Evolutionary conservation across 1,140 invertebrate species (phyloP), one percentile per base, ranked within the genome.

Genomic region (Trialeurodes vaporariorum): DNA sequence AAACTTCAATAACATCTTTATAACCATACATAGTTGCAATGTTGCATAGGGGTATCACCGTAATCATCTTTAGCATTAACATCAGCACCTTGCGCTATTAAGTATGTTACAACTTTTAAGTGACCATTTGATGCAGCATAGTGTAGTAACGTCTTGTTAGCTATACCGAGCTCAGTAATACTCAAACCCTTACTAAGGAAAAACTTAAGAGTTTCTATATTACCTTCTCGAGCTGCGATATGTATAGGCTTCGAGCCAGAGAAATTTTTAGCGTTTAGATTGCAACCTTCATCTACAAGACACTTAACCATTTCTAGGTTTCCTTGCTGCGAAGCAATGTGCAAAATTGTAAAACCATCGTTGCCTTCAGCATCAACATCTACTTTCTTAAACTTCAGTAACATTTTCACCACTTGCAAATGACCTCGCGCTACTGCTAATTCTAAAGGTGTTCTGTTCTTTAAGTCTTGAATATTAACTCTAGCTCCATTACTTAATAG

Each of bases 361-460:
- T 80, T 81, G 9, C 92, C 94, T 61, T 79, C 75, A 21, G 83
- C 83, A 64, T 27, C 24, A 12, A 27, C 12, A 66, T 49, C 11
- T 2, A 59, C 25, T 21, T 12, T n/a, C 2, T 66, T 23, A 25
- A 59, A 1, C n/a, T 11, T 2, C 25, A 17, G 34, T 25, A 25
- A 61, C 60, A 61, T 23, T 61, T 61, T 61, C 5, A 23, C 60
- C 5, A 93, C 93, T 0, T 93, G 93, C 21, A 91, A 91, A 74
- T 96, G 92, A 0, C 90, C 91, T 78, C 85, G 86, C 61, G 91
- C 83, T 22, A 91, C 40, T 40, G 71, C 69, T 25, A 60, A 11
- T 21, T 69, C 62, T 49, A 73, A 40, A 27, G 71, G 67, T 25
- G 72, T 70, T 27, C 23, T 49, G n/a, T 27, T 26, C 59, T 25